A percentile compares a stretch with the other conserved stretches of the same genome.
phyloP scores from a whole-genome alignment of 2,113 vertebrate species.

The Glareola pratincola region DNA sequence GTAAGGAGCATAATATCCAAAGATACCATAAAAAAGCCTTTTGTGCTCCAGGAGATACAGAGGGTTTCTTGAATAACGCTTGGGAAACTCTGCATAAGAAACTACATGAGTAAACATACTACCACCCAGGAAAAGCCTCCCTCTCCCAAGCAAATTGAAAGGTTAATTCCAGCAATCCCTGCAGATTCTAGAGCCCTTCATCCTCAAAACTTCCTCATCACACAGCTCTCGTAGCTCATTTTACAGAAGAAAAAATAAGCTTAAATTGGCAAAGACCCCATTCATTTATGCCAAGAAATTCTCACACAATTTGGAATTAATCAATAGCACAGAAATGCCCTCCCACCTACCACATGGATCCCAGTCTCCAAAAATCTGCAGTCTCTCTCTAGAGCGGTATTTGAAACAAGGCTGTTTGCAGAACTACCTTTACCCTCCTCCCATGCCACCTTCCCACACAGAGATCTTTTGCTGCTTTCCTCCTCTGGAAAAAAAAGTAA shows the following conservation, averaged over 20 bases:
- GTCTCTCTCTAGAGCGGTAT: neutral
- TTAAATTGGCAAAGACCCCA: neutral
- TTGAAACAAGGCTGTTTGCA: neutral
- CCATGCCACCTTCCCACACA: neutral
- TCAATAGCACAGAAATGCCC: constrained; percentile 36
- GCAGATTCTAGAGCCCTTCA: neutral
- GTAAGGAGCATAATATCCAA: neutral
- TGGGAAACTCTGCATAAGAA: neutral
- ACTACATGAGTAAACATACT: neutral
- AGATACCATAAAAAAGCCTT: neutral
- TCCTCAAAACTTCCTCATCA: neutral
- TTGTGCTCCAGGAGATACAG: neutral
- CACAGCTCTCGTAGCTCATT: neutral
- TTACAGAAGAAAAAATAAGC: constrained; percentile 4
- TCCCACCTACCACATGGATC: constrained; percentile 45
- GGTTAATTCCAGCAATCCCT: neutral
- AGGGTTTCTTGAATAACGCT: neutral
- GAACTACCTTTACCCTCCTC: neutral
- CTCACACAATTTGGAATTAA: constrained; percentile 41
- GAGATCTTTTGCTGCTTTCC: neutral
- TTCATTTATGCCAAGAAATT: constrained; percentile 30
- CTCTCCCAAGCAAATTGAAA: neutral
- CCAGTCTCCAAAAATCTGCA: neutral
- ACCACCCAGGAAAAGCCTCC: neutral
- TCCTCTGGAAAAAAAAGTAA: neutral